A percentile compares a stretch with the other conserved stretches of the same genome.
Conservation (phyloP, 2,797 vertebrate genomes). For the Rousettus madagascariensis region DNA sequence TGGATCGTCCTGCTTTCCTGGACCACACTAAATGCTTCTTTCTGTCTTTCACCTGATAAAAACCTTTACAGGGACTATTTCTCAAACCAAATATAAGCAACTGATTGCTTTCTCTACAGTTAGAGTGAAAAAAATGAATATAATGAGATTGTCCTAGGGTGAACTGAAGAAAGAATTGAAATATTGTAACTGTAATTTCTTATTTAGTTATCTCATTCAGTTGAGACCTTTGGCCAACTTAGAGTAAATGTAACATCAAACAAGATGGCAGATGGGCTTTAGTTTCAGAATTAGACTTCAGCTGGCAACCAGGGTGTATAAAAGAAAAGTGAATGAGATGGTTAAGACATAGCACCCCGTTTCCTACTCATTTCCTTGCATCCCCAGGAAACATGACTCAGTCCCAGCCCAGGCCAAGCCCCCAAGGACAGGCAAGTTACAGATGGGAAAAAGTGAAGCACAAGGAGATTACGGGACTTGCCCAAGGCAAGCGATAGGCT, state of each 20-base stretch:
- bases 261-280: background rate
- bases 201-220: background rate
- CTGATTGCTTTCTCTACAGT: background rate
- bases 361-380: background rate
- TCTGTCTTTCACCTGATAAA: background rate
- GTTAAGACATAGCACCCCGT: background rate
- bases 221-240: background rate
- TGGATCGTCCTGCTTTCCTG: background rate
- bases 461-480: constrained; percentile 40
- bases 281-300: background rate
- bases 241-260: background rate
- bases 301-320: background rate
- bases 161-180: background rate
- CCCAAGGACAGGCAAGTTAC: background rate
- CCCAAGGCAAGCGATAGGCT: constrained; percentile 41
- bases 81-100: background rate
- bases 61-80: background rate
- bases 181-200: background rate
- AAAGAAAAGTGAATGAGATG: background rate
- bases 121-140: background rate
- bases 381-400: background rate
- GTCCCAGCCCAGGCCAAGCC: background rate
- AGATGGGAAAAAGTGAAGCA: constrained; percentile 46
- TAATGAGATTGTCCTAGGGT: background rate
- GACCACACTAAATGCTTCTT: background rate